A percentile compares a stretch with the other conserved stretches of the same genome.
These are phyloP conservation scores for Brachionus rubens DNA, from an alignment of 1,140 invertebrate species.

Conservation along the genomic window DNA sequence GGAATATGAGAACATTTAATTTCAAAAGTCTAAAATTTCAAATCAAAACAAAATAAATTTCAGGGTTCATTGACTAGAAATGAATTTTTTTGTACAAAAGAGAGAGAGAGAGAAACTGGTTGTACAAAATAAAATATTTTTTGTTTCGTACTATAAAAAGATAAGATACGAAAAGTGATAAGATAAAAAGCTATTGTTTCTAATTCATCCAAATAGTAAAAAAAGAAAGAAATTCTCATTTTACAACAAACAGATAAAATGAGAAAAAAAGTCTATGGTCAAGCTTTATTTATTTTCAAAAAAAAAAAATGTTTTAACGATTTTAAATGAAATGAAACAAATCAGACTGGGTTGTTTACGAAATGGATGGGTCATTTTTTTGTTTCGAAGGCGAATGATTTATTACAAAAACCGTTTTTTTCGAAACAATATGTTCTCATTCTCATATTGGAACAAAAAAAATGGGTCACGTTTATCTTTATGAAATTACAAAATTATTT, in stretches of 20 bases:
- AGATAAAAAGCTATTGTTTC: slow-evolving; percentile 26
- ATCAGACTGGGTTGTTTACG: too few species aligned
- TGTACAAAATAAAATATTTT: too few species aligned
- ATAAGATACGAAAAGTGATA: slow-evolving; percentile 36
- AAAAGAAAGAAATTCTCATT: neutral
- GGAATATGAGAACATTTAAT: neutral
- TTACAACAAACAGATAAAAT: neutral
- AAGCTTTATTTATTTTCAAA: slow-evolving; percentile 5
- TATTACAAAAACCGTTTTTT: slow-evolving; percentile 22
- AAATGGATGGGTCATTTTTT: too few species aligned
- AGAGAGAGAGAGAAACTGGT: too few species aligned
- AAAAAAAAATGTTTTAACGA: too few species aligned
- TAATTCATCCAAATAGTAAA: slow-evolving; percentile 15
- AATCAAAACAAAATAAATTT: slow-evolving; percentile 3
- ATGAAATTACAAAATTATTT: too few species aligned
- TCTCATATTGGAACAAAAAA: too few species aligned
- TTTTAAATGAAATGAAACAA: too few species aligned
- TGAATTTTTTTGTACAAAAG: slow-evolving; percentile 7
- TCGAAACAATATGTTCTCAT: too few species aligned
- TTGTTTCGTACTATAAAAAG: neutral
- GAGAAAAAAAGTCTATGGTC: slow-evolving; percentile 2
- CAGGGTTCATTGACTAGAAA: slow-evolving; percentile 32
- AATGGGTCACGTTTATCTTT: too few species aligned
- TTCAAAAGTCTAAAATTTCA: neutral
- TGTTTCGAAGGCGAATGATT: too few species aligned